Evolutionary conservation across 2,113 vertebrate genomes (phyloP), one percentile per base, ranked within the genome.

Genomic region (Rhinichthys klamathensis): DNA sequence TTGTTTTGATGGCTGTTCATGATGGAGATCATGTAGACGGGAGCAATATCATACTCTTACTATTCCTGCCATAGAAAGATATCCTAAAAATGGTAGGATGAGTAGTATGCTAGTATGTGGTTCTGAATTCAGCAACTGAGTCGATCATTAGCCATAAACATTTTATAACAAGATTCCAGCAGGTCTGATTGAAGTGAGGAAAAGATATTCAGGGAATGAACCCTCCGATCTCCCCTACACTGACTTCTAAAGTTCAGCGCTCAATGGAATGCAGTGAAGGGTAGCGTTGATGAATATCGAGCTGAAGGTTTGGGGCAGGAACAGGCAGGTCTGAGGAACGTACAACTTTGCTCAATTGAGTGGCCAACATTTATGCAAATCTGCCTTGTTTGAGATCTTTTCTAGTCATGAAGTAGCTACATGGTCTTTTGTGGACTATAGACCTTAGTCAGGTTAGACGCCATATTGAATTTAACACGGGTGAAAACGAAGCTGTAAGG

Each of bases 261-360:
- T 67, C 70, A 87, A 67, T 87, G 85, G 88, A 87, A 89, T 89
- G 82, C 75, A 58, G 46, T 79, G 72, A 77, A 67, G 75, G 73
- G 84, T 58, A 38, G 85, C 35, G 13, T 46, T 84, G n/a, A 80
- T 82, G 56, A 32, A 77, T 77, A 73, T 76, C 27, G 60, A 72
- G 49, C 77, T 61, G 75, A 54, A 63, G n/a, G 56, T 82, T 84
- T 84, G 82, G 89, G 87, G 79, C 91, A 91, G 89, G 90, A 91
- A 83, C 49, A 82, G 88, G 88, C 91, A 91, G 90, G 87, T 92
- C 91, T 74, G 70, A 80, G 30, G 70, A 76, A 76, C 73, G 25
- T 38, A 51, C 32, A 32, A 67, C 67, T 76, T 76, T 84, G 84
- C 61, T 41, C 81, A 27, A 11, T 58, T 77, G 9, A 51, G 84